These are phyloP conservation scores for Tenthredo mesomela DNA, from an alignment of 2,888 invertebrate genomes.

Conservation along the genomic window DNA sequence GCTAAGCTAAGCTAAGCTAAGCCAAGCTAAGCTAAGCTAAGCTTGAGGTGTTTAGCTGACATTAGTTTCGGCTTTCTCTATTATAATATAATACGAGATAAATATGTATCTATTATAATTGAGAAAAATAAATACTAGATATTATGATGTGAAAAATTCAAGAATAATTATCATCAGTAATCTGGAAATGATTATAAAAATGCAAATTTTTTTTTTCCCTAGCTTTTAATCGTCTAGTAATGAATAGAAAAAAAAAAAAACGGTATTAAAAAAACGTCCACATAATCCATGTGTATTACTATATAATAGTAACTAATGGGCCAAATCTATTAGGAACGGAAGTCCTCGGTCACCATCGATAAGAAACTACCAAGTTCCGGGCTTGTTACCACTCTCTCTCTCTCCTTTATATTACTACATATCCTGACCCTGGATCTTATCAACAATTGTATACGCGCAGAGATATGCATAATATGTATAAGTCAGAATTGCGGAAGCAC, in stretches of 20 bases:
- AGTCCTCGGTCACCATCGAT: conserved; percentile 1
- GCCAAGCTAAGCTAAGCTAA: background rate
- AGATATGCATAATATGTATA: background rate
- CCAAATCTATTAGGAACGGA: background rate
- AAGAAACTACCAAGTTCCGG: conserved; percentile 4
- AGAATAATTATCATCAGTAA: background rate
- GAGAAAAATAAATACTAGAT: background rate
- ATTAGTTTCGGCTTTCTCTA: background rate
- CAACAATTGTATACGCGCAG: background rate
- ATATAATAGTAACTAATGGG: no score
- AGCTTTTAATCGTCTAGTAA: no score
- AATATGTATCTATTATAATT: no score
- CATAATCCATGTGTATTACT: no score
- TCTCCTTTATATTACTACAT: background rate
- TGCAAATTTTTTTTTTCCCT: background rate
- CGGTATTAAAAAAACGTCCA: background rate
- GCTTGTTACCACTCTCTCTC: background rate
- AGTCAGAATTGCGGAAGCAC: background rate
- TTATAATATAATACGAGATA: no score
- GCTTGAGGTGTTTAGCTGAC: background rate
- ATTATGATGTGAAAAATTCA: background rate
- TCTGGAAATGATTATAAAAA: background rate
- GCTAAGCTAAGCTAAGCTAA: no score
- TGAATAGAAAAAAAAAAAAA: background rate
- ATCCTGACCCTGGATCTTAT: conserved; percentile 5